Conservation (phyloP, 23 tunicate species). For the Botrylloides violaceus region DNA sequence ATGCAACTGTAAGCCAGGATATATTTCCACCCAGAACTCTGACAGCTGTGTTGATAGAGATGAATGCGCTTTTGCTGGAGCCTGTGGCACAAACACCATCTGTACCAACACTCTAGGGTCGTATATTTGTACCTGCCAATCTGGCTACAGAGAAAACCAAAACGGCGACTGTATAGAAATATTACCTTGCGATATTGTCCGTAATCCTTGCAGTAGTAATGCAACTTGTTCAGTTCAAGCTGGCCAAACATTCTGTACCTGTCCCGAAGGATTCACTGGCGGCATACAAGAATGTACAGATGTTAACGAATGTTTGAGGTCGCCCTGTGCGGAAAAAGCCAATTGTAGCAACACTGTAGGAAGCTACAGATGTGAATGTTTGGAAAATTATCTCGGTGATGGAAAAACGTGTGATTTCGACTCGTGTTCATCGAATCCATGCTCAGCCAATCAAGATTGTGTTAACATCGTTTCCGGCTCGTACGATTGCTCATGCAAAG, state of each 20-base stretch:
- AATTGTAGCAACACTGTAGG: not conserved
- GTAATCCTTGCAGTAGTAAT: not conserved
- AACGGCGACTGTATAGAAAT: not conserved
- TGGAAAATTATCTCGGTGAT: not conserved
- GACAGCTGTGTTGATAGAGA: not conserved
- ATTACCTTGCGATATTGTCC: not conserved
- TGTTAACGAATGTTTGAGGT: not conserved
- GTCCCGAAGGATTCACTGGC: not conserved
- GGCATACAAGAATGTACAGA: slow-evolving; percentile 1
- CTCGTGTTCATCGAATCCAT: not conserved
- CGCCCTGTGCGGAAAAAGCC: not conserved
- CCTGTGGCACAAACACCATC: not conserved
- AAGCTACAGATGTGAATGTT: not conserved
- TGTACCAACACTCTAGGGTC: not conserved
- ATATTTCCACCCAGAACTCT: not conserved
- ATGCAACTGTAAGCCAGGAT: not conserved
- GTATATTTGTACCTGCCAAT: not conserved
- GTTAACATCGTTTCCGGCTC: not conserved
- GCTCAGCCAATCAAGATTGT: not conserved
- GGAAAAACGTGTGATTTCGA: not conserved
- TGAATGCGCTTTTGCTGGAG: not conserved
- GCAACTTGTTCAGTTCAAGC: not conserved
- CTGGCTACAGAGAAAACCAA: not conserved
- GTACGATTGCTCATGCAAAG: not conserved
- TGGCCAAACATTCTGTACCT: not conserved